phyloP scores from a whole-genome alignment of 2,888 invertebrate genomes.

The Balanococcus diminutus region DNA sequence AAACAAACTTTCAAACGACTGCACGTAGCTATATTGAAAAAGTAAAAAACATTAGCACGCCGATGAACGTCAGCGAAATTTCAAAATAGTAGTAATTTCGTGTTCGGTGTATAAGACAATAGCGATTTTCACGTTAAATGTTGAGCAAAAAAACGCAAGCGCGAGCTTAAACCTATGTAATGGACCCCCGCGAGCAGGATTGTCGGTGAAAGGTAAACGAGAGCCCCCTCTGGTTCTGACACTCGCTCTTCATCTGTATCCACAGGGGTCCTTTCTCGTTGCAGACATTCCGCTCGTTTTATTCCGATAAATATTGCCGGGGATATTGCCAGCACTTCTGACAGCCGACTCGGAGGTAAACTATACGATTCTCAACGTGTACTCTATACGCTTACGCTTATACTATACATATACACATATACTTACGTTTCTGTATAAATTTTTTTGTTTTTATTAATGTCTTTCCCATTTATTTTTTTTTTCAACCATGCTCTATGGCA shows the following conservation, averaged over 20 bases:
- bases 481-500: slow-evolving; percentile 49
- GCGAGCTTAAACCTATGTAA: slow-evolving; percentile 48
- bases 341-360: slow-evolving; percentile 55
- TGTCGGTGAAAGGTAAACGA: slow-evolving; percentile 56
- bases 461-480: slow-evolving; percentile 47
- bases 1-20: neutral
- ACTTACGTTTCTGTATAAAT: slow-evolving; percentile 4
- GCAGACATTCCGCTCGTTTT: slow-evolving; percentile 55
- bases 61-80: slow-evolving; percentile 9
- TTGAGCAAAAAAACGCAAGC: slow-evolving; percentile 51
- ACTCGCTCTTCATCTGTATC: slow-evolving; percentile 54
- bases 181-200: slow-evolving; percentile 52
- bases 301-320: slow-evolving; percentile 55
- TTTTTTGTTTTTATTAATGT: slow-evolving; percentile 52
- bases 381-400: neutral
- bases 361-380: slow-evolving; percentile 34
- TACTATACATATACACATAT: neutral
- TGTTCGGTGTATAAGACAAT: slow-evolving; percentile 22
- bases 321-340: slow-evolving; percentile 53
- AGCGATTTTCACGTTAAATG: slow-evolving; percentile 21
- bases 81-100: slow-evolving; percentile 26
- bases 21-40: neutral
- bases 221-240: slow-evolving; percentile 55
- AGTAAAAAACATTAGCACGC: neutral
- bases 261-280: slow-evolving; percentile 55